Evolutionary conservation across 1,140 invertebrate species (phyloP), one percentile per base, ranked within the genome.

Genomic region (Latrodectus geometricus): DNA sequence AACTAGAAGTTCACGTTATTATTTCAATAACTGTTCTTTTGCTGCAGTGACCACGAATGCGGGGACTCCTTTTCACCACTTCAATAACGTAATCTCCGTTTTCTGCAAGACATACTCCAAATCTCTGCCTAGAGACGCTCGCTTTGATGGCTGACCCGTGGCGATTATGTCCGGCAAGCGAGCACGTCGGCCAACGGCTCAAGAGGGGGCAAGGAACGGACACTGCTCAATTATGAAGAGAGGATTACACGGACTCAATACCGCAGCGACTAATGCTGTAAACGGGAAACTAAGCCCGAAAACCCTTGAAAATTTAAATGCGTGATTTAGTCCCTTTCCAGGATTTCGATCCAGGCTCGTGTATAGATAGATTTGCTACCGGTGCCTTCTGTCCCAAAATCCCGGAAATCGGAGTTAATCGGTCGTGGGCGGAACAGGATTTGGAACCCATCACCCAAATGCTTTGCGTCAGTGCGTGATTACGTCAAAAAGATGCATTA

Each of bases 201-300:
- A 76, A 76, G 23, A 50, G 35, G 52, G n/a, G 35, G 35, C 35
- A 5, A 35, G 35, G 35, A 35, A n/a, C 50, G 9, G 74, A 76
- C 74, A 61, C 15, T 76, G 74, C 61, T 76, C 74, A 76, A 76
- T 76, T 76, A 76, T 76, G 52, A 76, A 76, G 74, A 61, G 74
- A 21, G 61, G 74, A 76, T 76, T 76, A 76, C 74, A 35, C 52
- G 50, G 73, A 75, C 49, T 11, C 20, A 35, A 35, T 35, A 35
- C 35, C 35, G 35, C 35, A 35, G 35, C 35, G 35, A 5, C 35
- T 35, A 35, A 35, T 35, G 35, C 35, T 35, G 35, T 35, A 35
- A 35, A 23, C 50, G 20, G 52, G 48, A 75, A 65, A 49, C 23
- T 75, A 61, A 76, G 74, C 74, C 21, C 50, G 9, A 49, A 35